Conservation (phyloP, 2,113 vertebrate species). For the Narcine bancroftii region DNA sequence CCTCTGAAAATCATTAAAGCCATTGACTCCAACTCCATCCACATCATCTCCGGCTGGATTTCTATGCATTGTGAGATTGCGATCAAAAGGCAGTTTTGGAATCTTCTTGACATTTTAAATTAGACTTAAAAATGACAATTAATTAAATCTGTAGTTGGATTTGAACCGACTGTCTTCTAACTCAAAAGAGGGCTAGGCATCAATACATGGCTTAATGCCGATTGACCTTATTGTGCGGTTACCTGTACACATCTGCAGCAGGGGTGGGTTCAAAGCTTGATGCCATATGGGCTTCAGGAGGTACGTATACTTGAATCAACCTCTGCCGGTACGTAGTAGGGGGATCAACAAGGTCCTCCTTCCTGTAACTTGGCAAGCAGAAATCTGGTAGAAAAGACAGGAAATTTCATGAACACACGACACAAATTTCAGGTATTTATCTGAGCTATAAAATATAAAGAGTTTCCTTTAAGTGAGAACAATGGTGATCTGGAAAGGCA, state of each 20-base stretch:
- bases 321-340: slow-evolving; percentile 55
- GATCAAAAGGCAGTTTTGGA: too few relatives aligned
- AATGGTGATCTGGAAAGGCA: background rate
- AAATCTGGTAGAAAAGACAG: slow-evolving; percentile 57
- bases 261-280: slow-evolving; percentile 55
- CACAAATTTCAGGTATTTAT: background rate
- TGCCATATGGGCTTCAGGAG: slow-evolving; percentile 58
- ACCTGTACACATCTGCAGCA: slow-evolving; percentile 69
- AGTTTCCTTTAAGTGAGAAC: background rate
- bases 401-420: background rate
- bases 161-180: background rate
- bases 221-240: background rate
- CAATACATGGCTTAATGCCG: background rate
- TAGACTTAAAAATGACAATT: too few relatives aligned
- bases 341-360: slow-evolving; percentile 52
- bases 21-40: too few relatives aligned
- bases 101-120: too few relatives aligned
- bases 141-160: background rate
- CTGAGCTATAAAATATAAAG: background rate
- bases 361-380: slow-evolving; percentile 61
- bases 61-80: too few relatives aligned
- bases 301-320: slow-evolving; percentile 57
- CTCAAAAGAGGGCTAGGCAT: background rate
- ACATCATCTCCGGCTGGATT: too few relatives aligned
- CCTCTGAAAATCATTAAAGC: too few relatives aligned